Evolutionary conservation across 2,113 vertebrate species (phyloP).

Genomic region (Pluvianellus socialis): DNA sequence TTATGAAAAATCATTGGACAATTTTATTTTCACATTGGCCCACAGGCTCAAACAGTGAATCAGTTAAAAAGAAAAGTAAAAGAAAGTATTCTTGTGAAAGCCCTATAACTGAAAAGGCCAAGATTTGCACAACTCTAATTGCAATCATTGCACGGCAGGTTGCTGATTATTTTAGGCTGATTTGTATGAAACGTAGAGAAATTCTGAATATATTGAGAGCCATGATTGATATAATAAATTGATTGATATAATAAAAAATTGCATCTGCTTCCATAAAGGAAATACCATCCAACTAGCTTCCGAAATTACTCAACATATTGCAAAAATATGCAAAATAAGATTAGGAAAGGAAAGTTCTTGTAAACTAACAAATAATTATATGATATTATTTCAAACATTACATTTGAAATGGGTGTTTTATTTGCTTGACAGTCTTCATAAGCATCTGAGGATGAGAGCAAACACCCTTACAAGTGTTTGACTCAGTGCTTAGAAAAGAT

Average conservation of each 20-base stretch:
- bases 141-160: conserved; percentile 27
- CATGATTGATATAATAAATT: conserved; percentile 41
- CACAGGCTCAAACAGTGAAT: not conserved
- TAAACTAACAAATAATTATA: conserved; percentile 4
- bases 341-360: not conserved
- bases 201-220: conserved; percentile 3
- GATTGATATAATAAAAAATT: conserved; percentile 37
- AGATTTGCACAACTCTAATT: conserved; percentile 56
- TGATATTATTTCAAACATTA: not conserved
- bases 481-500: not conserved
- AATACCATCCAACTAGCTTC: not conserved
- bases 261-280: conserved; percentile 10
- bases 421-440: not conserved
- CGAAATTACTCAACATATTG: not conserved
- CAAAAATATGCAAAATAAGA: conserved; percentile 2
- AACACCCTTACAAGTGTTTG: not conserved
- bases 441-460: not conserved
- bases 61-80: conserved; percentile 17
- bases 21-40: not conserved
- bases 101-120: not conserved
- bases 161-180: conserved; percentile 57
- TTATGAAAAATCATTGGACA: not conserved
- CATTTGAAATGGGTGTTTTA: not conserved
- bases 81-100: conserved; percentile 2
- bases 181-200: conserved; percentile 50